phyloP scores from a whole-genome alignment of 2,113 vertebrate species.

The Vicugna pacos region DNA sequence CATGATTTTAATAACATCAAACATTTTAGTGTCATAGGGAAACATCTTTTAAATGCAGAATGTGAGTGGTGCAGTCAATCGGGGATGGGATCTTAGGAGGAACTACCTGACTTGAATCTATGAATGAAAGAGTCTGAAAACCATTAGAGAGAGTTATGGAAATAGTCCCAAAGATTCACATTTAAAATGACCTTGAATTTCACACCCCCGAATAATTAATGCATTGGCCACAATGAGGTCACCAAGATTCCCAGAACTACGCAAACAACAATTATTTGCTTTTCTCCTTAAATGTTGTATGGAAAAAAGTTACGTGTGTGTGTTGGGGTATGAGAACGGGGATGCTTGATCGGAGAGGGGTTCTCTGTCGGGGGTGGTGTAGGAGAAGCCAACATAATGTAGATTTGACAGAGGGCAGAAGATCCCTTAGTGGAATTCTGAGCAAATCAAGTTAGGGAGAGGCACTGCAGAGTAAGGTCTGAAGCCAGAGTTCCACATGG shows the following conservation, averaged over 20 bases:
- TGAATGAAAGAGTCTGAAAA: constrained; percentile 60
- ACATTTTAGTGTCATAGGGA: constrained; percentile 66
- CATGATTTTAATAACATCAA: constrained; percentile 83
- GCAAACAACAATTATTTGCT: not conserved
- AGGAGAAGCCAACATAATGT: not conserved
- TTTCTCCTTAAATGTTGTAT: not conserved
- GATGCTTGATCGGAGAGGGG: not conserved
- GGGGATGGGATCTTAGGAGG: constrained; percentile 57
- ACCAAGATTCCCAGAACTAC: constrained; percentile 33
- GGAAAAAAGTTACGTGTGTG: not conserved
- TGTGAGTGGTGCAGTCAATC: constrained; percentile 69
- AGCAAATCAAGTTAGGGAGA: not conserved
- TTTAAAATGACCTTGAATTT: constrained; percentile 53
- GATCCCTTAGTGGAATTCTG: not conserved
- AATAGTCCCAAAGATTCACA: not conserved
- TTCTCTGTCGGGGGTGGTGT: not conserved
- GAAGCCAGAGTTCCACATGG: not conserved
- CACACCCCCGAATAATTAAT: constrained; percentile 17
- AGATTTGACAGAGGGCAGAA: not conserved
- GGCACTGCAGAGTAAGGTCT: not conserved
- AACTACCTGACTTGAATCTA: constrained; percentile 77
- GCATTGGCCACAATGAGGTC: not conserved
- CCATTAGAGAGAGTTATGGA: constrained; percentile 4
- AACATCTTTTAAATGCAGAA: constrained; percentile 74
- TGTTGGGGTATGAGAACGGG: not conserved